Evolutionary conservation across 2,888 invertebrate genomes (phyloP).

Genomic region (Euzophera pinguis): DNA sequence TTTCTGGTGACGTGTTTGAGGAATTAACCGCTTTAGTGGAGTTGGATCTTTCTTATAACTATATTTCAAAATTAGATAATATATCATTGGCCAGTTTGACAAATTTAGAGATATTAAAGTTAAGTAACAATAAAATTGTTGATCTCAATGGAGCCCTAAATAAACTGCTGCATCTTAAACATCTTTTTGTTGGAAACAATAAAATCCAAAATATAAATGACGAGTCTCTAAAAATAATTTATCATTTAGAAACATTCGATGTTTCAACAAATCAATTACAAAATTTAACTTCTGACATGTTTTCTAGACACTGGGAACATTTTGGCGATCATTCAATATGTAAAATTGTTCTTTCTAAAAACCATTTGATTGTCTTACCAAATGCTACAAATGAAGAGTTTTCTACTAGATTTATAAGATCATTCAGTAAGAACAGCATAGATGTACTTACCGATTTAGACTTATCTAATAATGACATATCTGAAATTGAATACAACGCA

Average conservation of each 20-base stretch:
- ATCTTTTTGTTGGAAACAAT: conserved; percentile 55
- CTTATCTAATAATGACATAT: conserved; percentile 57
- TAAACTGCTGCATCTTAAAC: conserved; percentile 48
- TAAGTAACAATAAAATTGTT: conserved; percentile 58
- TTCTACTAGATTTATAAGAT: conserved; percentile 33
- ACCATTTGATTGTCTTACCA: conserved; percentile 45
- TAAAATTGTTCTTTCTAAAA: conserved; percentile 58
- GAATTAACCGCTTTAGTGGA: conserved; percentile 48
- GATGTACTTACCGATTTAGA: conserved; percentile 55
- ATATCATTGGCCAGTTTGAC: conserved; percentile 58
- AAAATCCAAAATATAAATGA: conserved; percentile 50
- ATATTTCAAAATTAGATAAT: conserved; percentile 46
- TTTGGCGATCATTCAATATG: conserved; percentile 46
- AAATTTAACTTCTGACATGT: conserved; percentile 44
- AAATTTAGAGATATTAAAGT: conserved; percentile 41
- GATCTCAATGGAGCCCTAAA: conserved; percentile 65
- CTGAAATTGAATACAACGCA: conserved; percentile 52
- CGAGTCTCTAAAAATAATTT: conserved; percentile 52
- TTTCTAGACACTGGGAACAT: conserved; percentile 62
- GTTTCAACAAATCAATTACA: conserved; percentile 55
- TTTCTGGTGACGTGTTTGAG: conserved; percentile 45
- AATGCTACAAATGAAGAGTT: conserved; percentile 45
- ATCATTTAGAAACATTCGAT: conserved; percentile 64
- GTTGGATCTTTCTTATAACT: conserved; percentile 57
- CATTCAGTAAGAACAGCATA: conserved; percentile 25